Base-by-base conservation (phyloP, 2,888 invertebrate genomes). In the Quadroppia sp. region DNA sequence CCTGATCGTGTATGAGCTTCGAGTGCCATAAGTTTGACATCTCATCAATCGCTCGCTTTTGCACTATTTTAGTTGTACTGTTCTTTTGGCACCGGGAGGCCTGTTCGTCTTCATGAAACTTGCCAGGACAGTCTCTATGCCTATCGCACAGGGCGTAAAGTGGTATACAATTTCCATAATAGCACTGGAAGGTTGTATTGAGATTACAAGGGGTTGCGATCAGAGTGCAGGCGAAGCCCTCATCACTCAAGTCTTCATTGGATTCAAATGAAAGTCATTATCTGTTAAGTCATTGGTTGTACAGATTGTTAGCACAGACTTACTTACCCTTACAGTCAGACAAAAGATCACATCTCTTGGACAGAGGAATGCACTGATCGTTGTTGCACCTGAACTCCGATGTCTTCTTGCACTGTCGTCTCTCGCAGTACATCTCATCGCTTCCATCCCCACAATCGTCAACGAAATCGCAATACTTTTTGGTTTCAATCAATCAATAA, bases 381-480 rank as follows among this genome's bases (percentile, higher is more conserved):
- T 81, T 82, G 3, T 75, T 76, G 75, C 83, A 83, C 56, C 75
- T 77, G 42, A 77, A 78, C 75, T 79, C 79, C 20, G 75, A 50
- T 77, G 75, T 48, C 48, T 59, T 56, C 28, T 74, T 74, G n/a
- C 64, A 80, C 80, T 79, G 78, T 81, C 82, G 70, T 32, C 71
- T 69, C 36, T 67, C 78, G 77, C 83, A 83, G 23, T 78, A 78
- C 28, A 73, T 75, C 75, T 83, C 83, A 76, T 84, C 83, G 0
- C 82, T 82, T 32, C 81, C 80, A 76, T 84, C 84, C 0, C 82
- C 81, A 76, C 84, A 84, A 75, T 84, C 82, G 75, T 82, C 80
- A n/a, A 80, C 80, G 75, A 81, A 83, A 77, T 84, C 81, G 76
- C 83, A 83, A 53, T 79, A 80, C 67, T 77, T 76, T 17, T 76